A percentile compares a stretch with the other conserved stretches of the same genome.
Conservation (phyloP, 2,113 vertebrate species). For the Neolamprologus falcicula region DNA sequence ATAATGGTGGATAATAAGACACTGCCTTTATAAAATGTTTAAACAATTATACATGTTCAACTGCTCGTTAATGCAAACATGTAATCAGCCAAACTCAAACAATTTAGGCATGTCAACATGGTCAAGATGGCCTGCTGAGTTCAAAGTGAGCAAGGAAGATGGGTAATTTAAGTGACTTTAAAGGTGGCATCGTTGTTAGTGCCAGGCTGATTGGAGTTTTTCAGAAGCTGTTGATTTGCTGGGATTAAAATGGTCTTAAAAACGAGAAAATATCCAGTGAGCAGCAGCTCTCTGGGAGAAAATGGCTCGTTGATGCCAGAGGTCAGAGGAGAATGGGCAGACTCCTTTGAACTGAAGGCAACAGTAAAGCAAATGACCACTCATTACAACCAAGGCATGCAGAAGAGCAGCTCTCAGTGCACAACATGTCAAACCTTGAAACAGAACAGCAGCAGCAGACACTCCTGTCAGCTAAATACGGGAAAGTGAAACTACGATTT, state of each 20-base stretch:
- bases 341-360: background rate
- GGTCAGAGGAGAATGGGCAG: background rate
- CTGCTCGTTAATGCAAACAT: background rate
- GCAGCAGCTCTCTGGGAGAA: background rate
- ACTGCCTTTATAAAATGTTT: background rate
- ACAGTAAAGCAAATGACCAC: background rate
- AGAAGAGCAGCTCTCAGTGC: background rate
- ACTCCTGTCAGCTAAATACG: background rate
- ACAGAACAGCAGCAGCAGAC: background rate
- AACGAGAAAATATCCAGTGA: background rate
- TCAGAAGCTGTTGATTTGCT: background rate
- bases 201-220: background rate
- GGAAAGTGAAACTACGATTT: background rate
- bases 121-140: background rate
- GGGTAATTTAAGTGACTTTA: background rate
- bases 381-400: background rate
- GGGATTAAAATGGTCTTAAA: background rate
- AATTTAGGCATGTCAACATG: background rate
- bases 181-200: background rate
- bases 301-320: background rate
- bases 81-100: background rate
- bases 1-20: background rate
- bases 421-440: background rate
- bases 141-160: background rate
- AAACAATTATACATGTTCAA: background rate